A percentile compares a stretch with the other conserved stretches of the same genome.
These are phyloP conservation scores for Lamprotornis superbus DNA, from an alignment of 2,113 vertebrate genomes.

Conservation along the genomic window DNA sequence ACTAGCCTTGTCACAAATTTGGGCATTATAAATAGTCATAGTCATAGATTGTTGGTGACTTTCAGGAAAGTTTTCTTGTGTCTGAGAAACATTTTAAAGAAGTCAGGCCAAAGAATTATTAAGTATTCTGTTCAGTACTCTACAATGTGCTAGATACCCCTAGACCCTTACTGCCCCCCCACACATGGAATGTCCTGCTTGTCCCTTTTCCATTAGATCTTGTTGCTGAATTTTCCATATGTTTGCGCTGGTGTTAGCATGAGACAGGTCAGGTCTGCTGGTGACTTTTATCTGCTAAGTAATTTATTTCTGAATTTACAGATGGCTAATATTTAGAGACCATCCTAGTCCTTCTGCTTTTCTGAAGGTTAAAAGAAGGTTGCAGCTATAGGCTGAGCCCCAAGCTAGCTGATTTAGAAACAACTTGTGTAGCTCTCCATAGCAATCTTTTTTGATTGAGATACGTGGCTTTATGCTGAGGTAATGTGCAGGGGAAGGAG, in stretches of 20 bases:
- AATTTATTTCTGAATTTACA: not conserved
- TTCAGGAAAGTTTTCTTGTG: not conserved
- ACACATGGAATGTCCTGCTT: not conserved
- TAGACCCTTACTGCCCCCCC: not conserved
- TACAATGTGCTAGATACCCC: not conserved
- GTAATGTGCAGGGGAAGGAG: constrained; percentile 41
- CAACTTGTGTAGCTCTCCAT: not conserved
- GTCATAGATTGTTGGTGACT: not conserved
- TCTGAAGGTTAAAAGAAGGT: constrained; percentile 24
- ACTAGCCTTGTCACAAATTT: not conserved
- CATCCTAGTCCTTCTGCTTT: not conserved
- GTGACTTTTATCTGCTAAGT: not conserved
- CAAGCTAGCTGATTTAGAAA: constrained; percentile 22
- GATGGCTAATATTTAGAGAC: not conserved
- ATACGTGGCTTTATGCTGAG: constrained; percentile 8
- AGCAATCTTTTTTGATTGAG: constrained; percentile 15
- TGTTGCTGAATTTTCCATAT: not conserved
- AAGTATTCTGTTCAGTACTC: not conserved
- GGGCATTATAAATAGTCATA: not conserved
- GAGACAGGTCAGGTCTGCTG: not conserved
- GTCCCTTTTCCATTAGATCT: not conserved
- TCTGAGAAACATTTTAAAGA: not conserved
- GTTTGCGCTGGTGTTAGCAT: not conserved
- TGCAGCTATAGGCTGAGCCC: not conserved
- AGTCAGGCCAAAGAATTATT: not conserved